phyloP scores from a whole-genome alignment of 2,797 vertebrate species.

The Telmatherina bonti region DNA sequence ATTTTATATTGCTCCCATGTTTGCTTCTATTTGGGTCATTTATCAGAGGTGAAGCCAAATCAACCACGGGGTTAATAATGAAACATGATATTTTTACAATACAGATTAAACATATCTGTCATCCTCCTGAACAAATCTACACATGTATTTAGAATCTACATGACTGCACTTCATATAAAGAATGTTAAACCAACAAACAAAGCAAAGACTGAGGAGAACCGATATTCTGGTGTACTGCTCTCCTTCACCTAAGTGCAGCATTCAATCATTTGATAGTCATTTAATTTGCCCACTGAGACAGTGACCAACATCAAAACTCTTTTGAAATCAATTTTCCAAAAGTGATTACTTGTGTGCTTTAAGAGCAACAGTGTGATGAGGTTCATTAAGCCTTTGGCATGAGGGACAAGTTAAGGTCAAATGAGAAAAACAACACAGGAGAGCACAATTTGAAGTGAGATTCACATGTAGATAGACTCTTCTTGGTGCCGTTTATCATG shows the following conservation, averaged over 20 bases:
- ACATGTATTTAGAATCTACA: neutral
- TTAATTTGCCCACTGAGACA: slow-evolving; percentile 52
- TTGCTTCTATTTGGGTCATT: neutral
- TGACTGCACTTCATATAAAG: neutral
- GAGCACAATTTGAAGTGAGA: slow-evolving; percentile 3
- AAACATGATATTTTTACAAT: neutral
- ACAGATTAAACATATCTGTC: no score
- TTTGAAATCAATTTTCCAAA: slow-evolving; percentile 54
- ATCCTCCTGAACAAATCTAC: neutral
- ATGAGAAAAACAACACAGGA: slow-evolving; percentile 11
- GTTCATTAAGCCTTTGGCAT: slow-evolving; percentile 45
- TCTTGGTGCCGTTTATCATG: neutral
- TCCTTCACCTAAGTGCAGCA: slow-evolving; percentile 39
- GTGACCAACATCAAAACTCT: slow-evolving; percentile 50
- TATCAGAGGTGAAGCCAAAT: slow-evolving; percentile 16
- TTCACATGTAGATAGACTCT: neutral
- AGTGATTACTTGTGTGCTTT: slow-evolving; percentile 60
- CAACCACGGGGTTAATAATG: neutral
- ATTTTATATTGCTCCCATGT: neutral
- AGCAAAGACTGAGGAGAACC: slow-evolving; percentile 19
- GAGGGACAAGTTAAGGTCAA: slow-evolving; percentile 26
- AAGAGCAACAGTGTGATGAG: slow-evolving; percentile 27
- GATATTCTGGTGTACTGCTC: slow-evolving; percentile 32
- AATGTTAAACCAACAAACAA: neutral
- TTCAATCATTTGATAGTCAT: slow-evolving; percentile 54